Base-by-base conservation (phyloP, 2,113 vertebrate genomes). In the Poeciliopsis prolifica region DNA sequence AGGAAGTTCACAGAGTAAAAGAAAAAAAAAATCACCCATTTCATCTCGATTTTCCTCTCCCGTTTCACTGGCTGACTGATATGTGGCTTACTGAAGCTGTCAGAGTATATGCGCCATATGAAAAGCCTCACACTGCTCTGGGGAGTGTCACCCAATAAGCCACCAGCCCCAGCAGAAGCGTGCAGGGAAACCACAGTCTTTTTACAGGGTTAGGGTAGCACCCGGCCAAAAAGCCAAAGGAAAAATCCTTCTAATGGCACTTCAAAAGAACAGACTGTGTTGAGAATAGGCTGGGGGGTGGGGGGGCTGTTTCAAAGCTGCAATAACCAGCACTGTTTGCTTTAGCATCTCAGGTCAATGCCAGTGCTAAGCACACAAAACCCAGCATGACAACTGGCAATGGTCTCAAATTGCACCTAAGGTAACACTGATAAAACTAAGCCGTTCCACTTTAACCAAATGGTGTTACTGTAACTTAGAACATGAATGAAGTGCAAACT, bases 191-290 rank as follows among this genome's bases (percentile, higher is more conserved):
- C 86, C 90, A 63, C 89, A 89, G 79, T 75, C 70, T 91, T 91
- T 28, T 91, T 88, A 92, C 81, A 89, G 87, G 86, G 88, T 85
- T 37, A 73, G 85, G 72, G 83, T 85, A 77, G 80, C 90, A 73
- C 90, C 65, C 74, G 75, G 78, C 81, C 65, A 73, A 72, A 79
- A 74, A 87, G 51, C 65, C 80, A 67, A 73, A 66, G 81, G 86
- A 75, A 89, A 89, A 90, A 90, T 76, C 80, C 77, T 74, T 82
- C 78, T 89, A 90, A 90, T 82, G 79, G 83, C 67, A 88, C 87
- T 92, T 92, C 88, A 92, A 92, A 93, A 90, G 90, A 90, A 86
- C 86, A 90, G 86, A 72, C 70, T 78, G 77, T 81, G 81, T 74
- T 86, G 85, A 87, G 80, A 90, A 86, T 66, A 85, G 86, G 64